phyloP scores from a whole-genome alignment of 1,140 invertebrate species.

The Zaprionus vittiger region DNA sequence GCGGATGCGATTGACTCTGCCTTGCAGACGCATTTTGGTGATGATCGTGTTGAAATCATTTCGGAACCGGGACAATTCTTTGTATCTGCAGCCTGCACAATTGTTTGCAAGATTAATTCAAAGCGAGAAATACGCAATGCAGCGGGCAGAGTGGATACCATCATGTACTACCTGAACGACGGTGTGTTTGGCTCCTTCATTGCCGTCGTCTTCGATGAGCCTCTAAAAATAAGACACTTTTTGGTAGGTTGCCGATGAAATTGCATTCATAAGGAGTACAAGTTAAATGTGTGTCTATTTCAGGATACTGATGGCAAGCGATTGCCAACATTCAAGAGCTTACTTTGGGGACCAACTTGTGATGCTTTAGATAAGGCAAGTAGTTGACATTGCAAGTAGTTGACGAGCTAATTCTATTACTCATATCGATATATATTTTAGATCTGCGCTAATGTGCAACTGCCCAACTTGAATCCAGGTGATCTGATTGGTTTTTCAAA shows the following conservation, averaged over 20 bases:
- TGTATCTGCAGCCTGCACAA: conserved; percentile 96
- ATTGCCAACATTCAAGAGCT: conserved; percentile 81
- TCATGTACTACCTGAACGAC: conserved; percentile 99
- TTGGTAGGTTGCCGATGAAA: conserved; percentile 30
- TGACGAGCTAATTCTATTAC: neutral
- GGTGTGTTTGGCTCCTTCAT: conserved; percentile 99
- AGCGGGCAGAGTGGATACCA: conserved; percentile 85
- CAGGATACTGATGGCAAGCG: conserved; percentile 32
- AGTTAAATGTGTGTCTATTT: neutral
- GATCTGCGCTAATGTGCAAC: conserved; percentile 86
- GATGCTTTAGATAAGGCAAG: conserved; percentile 95
- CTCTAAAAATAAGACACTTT: conserved; percentile 65
- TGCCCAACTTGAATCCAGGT: conserved; percentile 92
- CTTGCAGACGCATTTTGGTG: conserved; percentile 93
- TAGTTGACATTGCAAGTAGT: too few relatives aligned
- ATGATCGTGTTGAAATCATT: conserved; percentile 92
- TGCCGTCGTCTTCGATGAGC: conserved; percentile 96
- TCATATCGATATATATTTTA: conserved; percentile 5
- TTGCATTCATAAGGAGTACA: neutral
- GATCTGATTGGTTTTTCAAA: conserved; percentile 95
- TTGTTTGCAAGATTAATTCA: conserved; percentile 95
- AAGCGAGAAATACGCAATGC: conserved; percentile 88
- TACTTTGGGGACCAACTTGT: conserved; percentile 98
- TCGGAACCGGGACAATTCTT: conserved; percentile 98
- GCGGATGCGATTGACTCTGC: conserved; percentile 88